Conservation (phyloP, 1,140 invertebrate genomes). For the Hycleus phaleratus region DNA sequence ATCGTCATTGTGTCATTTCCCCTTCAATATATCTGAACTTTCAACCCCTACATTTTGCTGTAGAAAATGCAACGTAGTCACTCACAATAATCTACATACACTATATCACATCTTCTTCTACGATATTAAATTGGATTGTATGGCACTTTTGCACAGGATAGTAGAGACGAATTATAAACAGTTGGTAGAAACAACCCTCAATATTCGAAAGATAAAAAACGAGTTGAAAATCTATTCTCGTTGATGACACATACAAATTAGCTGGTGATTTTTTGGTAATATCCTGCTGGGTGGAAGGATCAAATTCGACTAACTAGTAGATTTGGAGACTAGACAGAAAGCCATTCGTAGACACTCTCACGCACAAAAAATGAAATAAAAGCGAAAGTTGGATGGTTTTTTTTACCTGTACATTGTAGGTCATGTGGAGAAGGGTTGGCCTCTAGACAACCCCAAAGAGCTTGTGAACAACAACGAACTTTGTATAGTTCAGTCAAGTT, state of each 20-base stretch:
- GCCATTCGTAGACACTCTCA: too few species aligned
- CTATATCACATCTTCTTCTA: slow-evolving; percentile 10
- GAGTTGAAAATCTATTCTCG: too few species aligned
- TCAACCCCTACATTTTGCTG: slow-evolving; percentile 4
- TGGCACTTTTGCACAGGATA: background rate
- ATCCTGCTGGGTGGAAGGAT: too few species aligned
- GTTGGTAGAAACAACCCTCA: too few species aligned
- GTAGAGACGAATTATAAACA: too few species aligned
- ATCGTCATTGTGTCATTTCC: background rate
- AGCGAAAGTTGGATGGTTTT: too few species aligned
- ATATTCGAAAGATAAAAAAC: too few species aligned
- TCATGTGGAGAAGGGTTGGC: background rate
- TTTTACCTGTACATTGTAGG: background rate
- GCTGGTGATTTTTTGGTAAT: too few species aligned
- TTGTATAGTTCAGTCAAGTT: background rate
- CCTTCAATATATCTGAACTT: slow-evolving; percentile 8
- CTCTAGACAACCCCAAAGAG: background rate
- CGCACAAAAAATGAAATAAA: too few species aligned
- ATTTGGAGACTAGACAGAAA: too few species aligned
- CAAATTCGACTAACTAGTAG: too few species aligned
- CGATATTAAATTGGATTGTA: slow-evolving; percentile 16
- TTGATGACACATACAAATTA: too few species aligned
- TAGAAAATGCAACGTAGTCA: slow-evolving; percentile 14
- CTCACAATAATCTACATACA: slow-evolving; percentile 16
- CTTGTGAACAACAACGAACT: background rate